These are phyloP conservation scores for Rhea americana DNA, from an alignment of 2,113 vertebrate genomes.

Conservation along the genomic window DNA sequence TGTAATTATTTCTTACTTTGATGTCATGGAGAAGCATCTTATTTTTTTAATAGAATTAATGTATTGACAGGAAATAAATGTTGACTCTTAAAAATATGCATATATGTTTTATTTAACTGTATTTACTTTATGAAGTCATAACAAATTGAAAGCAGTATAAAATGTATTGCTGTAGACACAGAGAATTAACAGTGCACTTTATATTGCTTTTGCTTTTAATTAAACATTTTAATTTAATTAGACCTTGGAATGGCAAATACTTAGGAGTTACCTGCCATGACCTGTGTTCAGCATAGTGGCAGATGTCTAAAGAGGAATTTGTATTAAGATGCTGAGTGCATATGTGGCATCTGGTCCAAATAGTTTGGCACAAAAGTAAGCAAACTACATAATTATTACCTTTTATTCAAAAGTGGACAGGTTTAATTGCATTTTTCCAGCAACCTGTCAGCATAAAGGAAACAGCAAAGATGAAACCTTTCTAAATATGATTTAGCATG, in stretches of 20 bases:
- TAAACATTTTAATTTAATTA: not conserved
- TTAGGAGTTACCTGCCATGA: not conserved
- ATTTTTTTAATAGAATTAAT: not conserved
- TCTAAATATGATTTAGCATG: not conserved
- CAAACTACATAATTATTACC: not conserved
- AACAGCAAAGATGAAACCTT: not conserved
- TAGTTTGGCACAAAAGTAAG: not conserved
- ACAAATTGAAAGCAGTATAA: not conserved
- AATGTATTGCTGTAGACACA: not conserved
- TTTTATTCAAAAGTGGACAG: not conserved
- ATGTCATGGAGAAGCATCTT: not conserved
- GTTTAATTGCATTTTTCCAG: not conserved
- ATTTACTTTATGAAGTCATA: not conserved
- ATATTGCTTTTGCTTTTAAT: not conserved
- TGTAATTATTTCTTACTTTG: not conserved
- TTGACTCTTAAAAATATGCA: not conserved
- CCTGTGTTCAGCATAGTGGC: not conserved
- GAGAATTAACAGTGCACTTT: not conserved
- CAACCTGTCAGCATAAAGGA: not conserved
- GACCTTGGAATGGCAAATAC: not conserved
- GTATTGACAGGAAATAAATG: not conserved
- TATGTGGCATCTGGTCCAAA: not conserved
- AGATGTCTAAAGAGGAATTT: not conserved
- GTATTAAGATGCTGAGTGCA: not conserved
- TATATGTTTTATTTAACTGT: not conserved